phyloP scores from a whole-genome alignment of 2,113 vertebrate genomes.

The Scortum barcoo region DNA sequence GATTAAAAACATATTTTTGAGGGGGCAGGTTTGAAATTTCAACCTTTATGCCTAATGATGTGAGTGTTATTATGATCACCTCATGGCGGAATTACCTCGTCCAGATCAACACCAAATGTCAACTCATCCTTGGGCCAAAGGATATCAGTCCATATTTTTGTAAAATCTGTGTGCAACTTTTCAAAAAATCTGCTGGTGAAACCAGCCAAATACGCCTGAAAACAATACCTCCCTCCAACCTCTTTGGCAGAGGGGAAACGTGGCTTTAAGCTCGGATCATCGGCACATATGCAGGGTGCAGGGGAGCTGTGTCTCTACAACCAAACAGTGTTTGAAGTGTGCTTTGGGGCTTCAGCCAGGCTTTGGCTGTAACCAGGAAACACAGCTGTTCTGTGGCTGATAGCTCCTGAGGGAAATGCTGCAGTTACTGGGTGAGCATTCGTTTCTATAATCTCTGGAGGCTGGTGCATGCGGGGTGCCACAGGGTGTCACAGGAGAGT shows the following conservation, averaged over 20 bases:
- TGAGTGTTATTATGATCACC: not conserved
- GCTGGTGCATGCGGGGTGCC: slow-evolving; percentile 9
- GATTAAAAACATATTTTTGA: not conserved
- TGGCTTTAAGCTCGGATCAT: slow-evolving; percentile 21
- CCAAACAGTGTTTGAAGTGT: slow-evolving; percentile 54
- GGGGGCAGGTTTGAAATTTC: not conserved
- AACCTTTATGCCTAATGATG: not conserved
- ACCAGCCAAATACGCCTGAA: not conserved
- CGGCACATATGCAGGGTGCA: slow-evolving; percentile 19
- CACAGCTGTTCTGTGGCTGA: slow-evolving; percentile 72
- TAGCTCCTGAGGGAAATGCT: slow-evolving; percentile 54
- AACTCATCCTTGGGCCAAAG: not conserved
- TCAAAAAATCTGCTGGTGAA: not conserved
- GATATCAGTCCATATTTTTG: not conserved
- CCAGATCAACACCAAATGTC: not conserved
- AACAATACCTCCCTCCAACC: not conserved
- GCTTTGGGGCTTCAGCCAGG: slow-evolving; percentile 48
- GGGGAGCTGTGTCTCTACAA: slow-evolving; percentile 33
- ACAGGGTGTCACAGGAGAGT: slow-evolving; percentile 39
- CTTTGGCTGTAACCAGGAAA: slow-evolving; percentile 36
- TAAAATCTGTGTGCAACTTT: not conserved
- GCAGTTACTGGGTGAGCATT: slow-evolving; percentile 16
- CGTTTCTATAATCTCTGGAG: slow-evolving; percentile 35
- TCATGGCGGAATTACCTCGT: not conserved
- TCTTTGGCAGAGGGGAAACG: not conserved